These are phyloP conservation scores for Hemibagrus wyckioides DNA, from an alignment of 2,113 vertebrate species.

Conservation along the genomic window DNA sequence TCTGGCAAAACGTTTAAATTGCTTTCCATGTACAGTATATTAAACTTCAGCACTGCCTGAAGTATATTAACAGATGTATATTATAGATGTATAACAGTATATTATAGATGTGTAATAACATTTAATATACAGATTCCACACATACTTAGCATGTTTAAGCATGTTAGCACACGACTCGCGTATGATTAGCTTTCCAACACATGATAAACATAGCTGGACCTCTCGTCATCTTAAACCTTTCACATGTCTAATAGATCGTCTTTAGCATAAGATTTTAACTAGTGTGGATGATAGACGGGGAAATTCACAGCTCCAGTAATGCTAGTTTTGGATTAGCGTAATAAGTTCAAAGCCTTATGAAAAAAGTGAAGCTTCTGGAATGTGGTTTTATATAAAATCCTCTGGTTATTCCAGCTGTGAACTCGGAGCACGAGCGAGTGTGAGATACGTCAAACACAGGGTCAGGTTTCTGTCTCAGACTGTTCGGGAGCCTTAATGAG, in stretches of 20 bases:
- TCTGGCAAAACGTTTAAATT: background rate
- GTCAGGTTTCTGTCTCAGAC: conserved; percentile 57
- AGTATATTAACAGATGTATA: too few relatives aligned
- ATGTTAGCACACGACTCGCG: background rate
- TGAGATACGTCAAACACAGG: conserved; percentile 3
- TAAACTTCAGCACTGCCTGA: background rate
- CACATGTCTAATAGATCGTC: background rate
- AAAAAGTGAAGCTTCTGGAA: background rate
- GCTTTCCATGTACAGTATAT: background rate
- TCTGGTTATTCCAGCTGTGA: background rate
- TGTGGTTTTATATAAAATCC: background rate
- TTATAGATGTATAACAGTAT: too few relatives aligned
- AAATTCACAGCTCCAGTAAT: background rate
- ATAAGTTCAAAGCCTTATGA: background rate
- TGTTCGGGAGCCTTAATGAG: conserved; percentile 29
- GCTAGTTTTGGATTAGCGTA: background rate
- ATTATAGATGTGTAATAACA: background rate
- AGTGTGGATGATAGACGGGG: background rate
- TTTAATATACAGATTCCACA: too few relatives aligned
- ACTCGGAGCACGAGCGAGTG: background rate
- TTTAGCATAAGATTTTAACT: background rate
- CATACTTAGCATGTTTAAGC: background rate
- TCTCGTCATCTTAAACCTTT: background rate
- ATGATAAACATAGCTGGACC: background rate
- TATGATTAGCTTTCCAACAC: background rate